phyloP scores from a whole-genome alignment of 1,140 invertebrate genomes.

The Trialeurodes vaporariorum region DNA sequence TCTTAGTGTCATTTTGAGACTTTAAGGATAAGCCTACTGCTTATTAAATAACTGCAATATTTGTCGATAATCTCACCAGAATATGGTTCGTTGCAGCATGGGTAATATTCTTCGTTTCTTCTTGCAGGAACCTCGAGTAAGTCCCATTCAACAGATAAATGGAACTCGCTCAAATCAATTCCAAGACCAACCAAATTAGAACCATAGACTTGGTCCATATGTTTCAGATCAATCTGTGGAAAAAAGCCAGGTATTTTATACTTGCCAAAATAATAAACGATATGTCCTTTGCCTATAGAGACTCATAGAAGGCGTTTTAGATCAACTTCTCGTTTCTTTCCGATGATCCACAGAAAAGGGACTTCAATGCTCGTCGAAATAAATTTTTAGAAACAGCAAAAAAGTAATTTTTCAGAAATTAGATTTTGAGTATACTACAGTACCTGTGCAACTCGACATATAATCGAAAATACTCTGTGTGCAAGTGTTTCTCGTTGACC shows the following conservation, averaged over 20 bases:
- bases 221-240: constrained; percentile 68
- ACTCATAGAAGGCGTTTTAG: background rate
- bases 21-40: no score
- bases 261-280: background rate
- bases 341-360: no score
- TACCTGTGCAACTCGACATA: no score
- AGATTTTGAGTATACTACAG: no score
- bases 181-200: constrained; percentile 67
- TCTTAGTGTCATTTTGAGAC: no score
- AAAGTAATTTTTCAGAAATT: no score
- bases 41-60: constrained; percentile 4
- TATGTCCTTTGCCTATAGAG: background rate
- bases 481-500: no score
- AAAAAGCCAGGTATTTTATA: constrained; percentile 16
- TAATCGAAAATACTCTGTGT: no score
- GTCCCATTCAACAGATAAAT: constrained; percentile 92
- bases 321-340: no score
- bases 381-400: no score
- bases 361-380: no score
- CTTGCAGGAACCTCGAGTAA: constrained; percentile 75
- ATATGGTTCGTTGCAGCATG: constrained; percentile 67
- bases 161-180: constrained; percentile 83
- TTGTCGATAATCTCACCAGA: constrained; percentile 44
- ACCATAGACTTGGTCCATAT: constrained; percentile 62
- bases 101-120: constrained; percentile 86